phyloP scores from a whole-genome alignment of 2,888 invertebrate species.

The Ectemnius cavifrons region DNA sequence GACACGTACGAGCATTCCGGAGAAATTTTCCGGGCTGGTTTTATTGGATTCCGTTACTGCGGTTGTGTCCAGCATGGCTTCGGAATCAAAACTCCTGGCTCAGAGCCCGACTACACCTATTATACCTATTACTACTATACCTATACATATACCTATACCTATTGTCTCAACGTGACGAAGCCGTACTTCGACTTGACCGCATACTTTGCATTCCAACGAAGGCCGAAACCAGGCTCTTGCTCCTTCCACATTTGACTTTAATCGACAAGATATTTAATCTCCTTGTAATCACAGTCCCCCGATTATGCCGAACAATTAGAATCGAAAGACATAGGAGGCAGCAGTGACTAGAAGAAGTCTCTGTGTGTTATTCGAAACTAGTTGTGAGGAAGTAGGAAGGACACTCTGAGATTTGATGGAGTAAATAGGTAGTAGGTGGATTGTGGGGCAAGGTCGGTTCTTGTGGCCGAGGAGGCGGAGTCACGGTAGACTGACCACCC shows the following conservation, averaged over 20 bases:
- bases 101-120: too few species aligned
- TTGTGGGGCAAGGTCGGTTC: conserved; percentile 68
- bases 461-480: conserved; percentile 31
- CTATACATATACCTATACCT: conserved; percentile 10
- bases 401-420: too few species aligned
- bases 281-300: too few species aligned
- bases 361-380: too few species aligned
- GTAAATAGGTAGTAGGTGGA: conserved; percentile 30
- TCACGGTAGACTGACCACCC: conserved; percentile 63
- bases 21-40: conserved; percentile 53
- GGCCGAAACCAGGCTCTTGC: conserved; percentile 44
- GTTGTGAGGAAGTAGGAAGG: too few species aligned
- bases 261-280: not conserved
- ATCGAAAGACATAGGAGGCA: too few species aligned
- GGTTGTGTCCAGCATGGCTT: conserved; percentile 51
- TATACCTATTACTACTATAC: too few species aligned
- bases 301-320: too few species aligned
- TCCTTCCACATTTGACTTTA: conserved; percentile 17
- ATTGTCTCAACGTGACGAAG: conserved; percentile 47
- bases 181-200: conserved; percentile 51
- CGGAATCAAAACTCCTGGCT: conserved; percentile 30
- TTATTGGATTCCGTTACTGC: conserved; percentile 58
- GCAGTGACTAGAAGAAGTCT: too few species aligned
- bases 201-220: conserved; percentile 57
- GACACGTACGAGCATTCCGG: not conserved